Conservation (phyloP, 2,888 invertebrate genomes). For the Glyphotaelius pellucidus region DNA sequence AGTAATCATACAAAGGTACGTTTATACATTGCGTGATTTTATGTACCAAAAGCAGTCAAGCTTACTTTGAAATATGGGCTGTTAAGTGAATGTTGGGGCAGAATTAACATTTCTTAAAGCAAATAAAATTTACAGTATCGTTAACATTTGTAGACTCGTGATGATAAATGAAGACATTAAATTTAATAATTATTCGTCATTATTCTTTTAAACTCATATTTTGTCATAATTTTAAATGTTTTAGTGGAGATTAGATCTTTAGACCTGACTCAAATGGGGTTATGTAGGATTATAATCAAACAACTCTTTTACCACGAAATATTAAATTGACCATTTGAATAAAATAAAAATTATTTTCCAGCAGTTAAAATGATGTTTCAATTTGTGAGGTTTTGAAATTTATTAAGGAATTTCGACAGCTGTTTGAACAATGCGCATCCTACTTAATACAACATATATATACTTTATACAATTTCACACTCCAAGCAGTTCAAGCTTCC, state of each 20-base stretch:
- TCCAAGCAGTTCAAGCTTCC: no score
- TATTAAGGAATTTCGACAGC: no score
- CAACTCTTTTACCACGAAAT: not conserved
- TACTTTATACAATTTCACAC: no score
- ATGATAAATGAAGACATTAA: slow-evolving; percentile 24
- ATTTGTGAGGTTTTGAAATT: no score
- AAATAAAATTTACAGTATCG: slow-evolving; percentile 18
- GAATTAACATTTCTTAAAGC: slow-evolving; percentile 31
- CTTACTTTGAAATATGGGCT: slow-evolving; percentile 2
- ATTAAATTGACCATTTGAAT: not conserved
- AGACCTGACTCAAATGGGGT: not conserved
- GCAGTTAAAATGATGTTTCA: no score
- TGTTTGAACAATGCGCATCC: no score
- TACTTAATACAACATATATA: no score
- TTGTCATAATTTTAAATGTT: not conserved
- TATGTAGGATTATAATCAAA: not conserved
- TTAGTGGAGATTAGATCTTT: not conserved
- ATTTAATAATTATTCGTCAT: not conserved
- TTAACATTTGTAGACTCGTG: slow-evolving; percentile 9
- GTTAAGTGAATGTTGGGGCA: slow-evolving; percentile 7
- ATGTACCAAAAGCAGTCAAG: not conserved
- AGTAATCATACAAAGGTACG: not conserved
- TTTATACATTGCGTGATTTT: slow-evolving; percentile 28
- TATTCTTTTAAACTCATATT: not conserved
- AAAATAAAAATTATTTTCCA: no score